Evolutionary conservation across 2,113 vertebrate species (phyloP), one percentile per base, ranked within the genome.

Genomic region (Oxyruncus cristatus): DNA sequence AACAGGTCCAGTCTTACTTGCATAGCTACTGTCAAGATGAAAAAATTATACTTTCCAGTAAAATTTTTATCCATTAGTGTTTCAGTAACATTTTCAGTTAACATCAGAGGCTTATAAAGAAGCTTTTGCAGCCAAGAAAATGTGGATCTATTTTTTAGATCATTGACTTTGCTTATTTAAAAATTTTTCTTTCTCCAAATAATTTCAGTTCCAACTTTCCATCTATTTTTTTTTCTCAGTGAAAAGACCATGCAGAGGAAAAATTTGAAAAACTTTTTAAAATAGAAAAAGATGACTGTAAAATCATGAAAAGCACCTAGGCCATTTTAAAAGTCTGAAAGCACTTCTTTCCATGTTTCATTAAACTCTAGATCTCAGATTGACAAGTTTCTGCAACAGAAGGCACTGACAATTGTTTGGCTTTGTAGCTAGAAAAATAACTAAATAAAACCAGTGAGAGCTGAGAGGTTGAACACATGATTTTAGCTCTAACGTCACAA

Each of bases 81-180:
- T 95, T 85, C 49, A 90, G 9, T 85, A 90, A 83, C n/a, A n/a
- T n/a, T n/a, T n/a, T n/a, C n/a, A n/a, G n/a, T n/a, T n/a, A n/a
- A n/a, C 71, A 73, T 49, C n/a, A 88, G 75, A 53, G 49, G 15
- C 19, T 91, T 81, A 63, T 58, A 46, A 80, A 80, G 53, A 83
- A 9, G 32, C 16, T 86, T 89, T 85, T 82, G 14, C 35, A 90
- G 82, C 58, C 79, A 85, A 49, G 30, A 92, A 32, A 92, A 76
- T 49, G 58, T 76, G 37, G 33, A 53, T 87, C 37, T 89, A 49
- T n/a, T 74, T 86, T 78, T 84, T 55, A 93, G 59, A 50, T 62
- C 46, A 61, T 67, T 95, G 68, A 92, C 80, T 93, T 91, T 58
- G 39, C 65, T 92, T 85, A 76, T 93, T 87, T 89, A 75, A 96